Evolutionary conservation across 1,140 invertebrate species (phyloP).

Genomic region (Antheraea pernyi): DNA sequence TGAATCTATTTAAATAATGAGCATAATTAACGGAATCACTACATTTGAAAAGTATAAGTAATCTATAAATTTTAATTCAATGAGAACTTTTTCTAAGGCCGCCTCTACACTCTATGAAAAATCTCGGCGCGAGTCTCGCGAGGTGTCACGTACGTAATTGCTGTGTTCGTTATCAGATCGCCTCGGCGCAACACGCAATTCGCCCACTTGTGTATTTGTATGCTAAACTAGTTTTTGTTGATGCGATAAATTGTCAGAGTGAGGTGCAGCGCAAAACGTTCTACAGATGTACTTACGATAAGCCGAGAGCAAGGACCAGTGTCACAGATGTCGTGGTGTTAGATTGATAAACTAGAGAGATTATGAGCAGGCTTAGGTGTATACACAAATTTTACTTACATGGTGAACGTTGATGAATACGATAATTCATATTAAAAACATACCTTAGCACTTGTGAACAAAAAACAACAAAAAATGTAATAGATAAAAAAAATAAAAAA

Average conservation of each 20-base stretch:
- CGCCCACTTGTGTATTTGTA: conserved; percentile 63
- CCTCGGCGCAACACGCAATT: conserved; percentile 35
- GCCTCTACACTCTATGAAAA: conserved; percentile 31
- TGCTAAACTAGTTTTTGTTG: conserved; percentile 63
- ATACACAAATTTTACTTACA: conserved; percentile 14
- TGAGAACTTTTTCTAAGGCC: conserved; percentile 1
- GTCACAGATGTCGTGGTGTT: conserved; percentile 36
- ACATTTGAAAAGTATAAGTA: too few relatives aligned
- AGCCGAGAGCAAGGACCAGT: conserved; percentile 35
- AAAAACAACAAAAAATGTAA: too few relatives aligned
- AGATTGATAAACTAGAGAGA: conserved; percentile 53
- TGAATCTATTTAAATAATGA: too few relatives aligned
- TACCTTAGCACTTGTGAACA: neutral
- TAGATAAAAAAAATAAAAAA: too few relatives aligned
- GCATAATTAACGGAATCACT: too few relatives aligned
- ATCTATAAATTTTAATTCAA: neutral
- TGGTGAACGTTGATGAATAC: neutral
- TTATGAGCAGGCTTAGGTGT: conserved; percentile 30
- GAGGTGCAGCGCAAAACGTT: conserved; percentile 47
- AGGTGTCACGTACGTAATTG: conserved; percentile 75
- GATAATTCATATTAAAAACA: neutral
- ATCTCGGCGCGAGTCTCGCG: conserved; percentile 18
- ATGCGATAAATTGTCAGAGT: conserved; percentile 30
- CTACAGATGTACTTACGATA: conserved; percentile 45
- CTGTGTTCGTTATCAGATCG: conserved; percentile 50